Evolutionary conservation across 2,888 invertebrate species (phyloP).

Genomic region (Thelaira solivaga): DNA sequence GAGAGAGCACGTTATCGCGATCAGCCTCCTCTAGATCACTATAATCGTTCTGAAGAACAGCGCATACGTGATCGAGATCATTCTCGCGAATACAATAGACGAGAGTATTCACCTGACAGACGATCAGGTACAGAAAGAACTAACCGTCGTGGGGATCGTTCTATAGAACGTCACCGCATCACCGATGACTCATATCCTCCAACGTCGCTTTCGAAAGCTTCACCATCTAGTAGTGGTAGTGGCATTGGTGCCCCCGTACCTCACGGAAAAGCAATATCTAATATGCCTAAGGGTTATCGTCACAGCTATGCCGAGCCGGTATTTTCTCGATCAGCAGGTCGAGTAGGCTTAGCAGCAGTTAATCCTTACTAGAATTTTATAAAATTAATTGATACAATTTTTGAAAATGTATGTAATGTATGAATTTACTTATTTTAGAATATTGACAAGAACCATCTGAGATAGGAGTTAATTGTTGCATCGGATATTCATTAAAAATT

Average conservation of each 20-base stretch:
- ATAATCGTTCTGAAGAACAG: constrained; percentile 44
- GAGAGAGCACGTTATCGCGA: constrained; percentile 50
- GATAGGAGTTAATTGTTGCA: background rate
- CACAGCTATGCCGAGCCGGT: constrained; percentile 77
- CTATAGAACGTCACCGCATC: constrained; percentile 61
- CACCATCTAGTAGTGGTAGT: constrained; percentile 65
- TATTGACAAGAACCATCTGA: background rate
- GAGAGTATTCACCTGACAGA: constrained; percentile 63
- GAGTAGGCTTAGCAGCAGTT: constrained; percentile 76
- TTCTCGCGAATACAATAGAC: constrained; percentile 61
- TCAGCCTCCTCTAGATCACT: constrained; percentile 31
- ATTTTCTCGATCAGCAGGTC: constrained; percentile 74
- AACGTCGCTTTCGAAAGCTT: constrained; percentile 63
- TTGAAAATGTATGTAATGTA: constrained; percentile 11
- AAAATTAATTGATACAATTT: background rate
- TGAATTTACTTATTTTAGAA: constrained; percentile 19
- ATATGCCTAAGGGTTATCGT: constrained; percentile 76
- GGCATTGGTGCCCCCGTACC: constrained; percentile 62
- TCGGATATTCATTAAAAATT: background rate
- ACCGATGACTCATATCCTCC: constrained; percentile 66
- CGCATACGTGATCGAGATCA: constrained; percentile 55
- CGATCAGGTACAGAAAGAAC: constrained; percentile 51
- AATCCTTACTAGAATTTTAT: constrained; percentile 72
- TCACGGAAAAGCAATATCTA: constrained; percentile 72
- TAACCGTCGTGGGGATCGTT: constrained; percentile 49